phyloP scores from a whole-genome alignment of 2,888 invertebrate genomes.

The Drosophila robusta region DNA sequence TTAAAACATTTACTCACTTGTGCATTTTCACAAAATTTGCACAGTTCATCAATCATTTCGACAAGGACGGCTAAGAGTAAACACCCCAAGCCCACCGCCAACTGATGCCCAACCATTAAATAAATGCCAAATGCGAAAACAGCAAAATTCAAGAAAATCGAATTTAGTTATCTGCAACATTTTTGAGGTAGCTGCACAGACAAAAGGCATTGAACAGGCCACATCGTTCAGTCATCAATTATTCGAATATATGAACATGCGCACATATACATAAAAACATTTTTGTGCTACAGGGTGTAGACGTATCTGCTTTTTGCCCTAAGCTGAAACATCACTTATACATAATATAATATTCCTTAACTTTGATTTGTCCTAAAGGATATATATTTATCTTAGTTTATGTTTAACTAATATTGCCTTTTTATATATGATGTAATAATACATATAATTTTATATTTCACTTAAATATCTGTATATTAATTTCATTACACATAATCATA shows the following conservation, averaged over 20 bases:
- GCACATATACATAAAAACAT: not conserved
- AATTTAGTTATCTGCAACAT: slow-evolving; percentile 44
- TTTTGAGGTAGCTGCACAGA: slow-evolving; percentile 45
- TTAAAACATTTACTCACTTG: slow-evolving; percentile 33
- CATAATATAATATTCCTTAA: too few relatives aligned
- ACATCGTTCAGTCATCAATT: slow-evolving; percentile 52
- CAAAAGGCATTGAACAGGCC: slow-evolving; percentile 34
- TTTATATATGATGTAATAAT: too few relatives aligned
- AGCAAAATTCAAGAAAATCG: slow-evolving; percentile 35
- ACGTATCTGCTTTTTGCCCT: too few relatives aligned
- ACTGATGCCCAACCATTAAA: slow-evolving; percentile 5
- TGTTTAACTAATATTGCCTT: too few relatives aligned
- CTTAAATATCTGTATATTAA: too few relatives aligned
- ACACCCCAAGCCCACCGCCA: too few relatives aligned
- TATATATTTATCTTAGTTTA: too few relatives aligned
- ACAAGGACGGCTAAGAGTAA: not conserved
- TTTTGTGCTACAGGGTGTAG: too few relatives aligned
- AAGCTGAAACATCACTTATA: too few relatives aligned
- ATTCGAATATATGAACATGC: slow-evolving; percentile 10
- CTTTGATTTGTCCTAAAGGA: too few relatives aligned
- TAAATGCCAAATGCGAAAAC: slow-evolving; percentile 31
- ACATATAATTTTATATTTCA: too few relatives aligned
- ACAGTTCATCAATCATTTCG: slow-evolving; percentile 65
- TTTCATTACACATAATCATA: too few relatives aligned
- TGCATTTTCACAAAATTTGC: slow-evolving; percentile 24